Evolutionary conservation across 2,797 vertebrate species (phyloP), one percentile per base, ranked within the genome.

Genomic region (Poecile montanus): DNA sequence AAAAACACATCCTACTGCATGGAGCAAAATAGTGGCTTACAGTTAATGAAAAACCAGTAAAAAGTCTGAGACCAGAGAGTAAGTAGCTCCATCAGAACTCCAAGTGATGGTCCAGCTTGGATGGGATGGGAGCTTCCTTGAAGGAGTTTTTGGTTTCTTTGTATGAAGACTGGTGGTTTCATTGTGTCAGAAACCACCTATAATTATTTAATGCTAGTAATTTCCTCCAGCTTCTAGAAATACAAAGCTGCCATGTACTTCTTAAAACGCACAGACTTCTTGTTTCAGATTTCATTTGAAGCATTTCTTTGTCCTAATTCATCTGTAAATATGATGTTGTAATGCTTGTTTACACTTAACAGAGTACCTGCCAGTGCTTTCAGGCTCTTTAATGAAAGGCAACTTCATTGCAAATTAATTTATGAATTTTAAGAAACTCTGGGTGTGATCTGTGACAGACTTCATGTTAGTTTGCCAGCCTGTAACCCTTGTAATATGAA

Each of bases 191-290:
- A 91, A 96, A 88, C 82, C 82, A 90, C 58, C 85, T 89, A 7
- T 88, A 92, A 94, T 96, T 94, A 94, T 77, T 95, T 95, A 94
- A 94, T 86, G 71, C 42, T 89, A 87, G 74, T 96, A 91, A 96
- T 96, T 96, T 95, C 94, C 96, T 95, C 13, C 74, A 91, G 76
- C 87, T 78, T 94, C 76, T 89, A 77, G 75, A 88, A 93, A 85
- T 75, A 62, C 78, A 91, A 71, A 87, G 44, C 34, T 92, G 21
- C 23, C 36, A n/a, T 76, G 32, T 84, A 75, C 56, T 86, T 54
- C 62, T 92, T 75, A 68, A 93, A 83, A 44, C 32, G 88, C 40
- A 66, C 6, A 54, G 51, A 16, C 47, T 88, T 91, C 79, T 95
- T 0, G 7, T 92, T 91, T 84, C 81, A 70, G 70, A 71, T 85